Evolutionary conservation across 2,797 vertebrate genomes (phyloP), one percentile per base, ranked within the genome.

Genomic region (Luscinia megarhynchos): DNA sequence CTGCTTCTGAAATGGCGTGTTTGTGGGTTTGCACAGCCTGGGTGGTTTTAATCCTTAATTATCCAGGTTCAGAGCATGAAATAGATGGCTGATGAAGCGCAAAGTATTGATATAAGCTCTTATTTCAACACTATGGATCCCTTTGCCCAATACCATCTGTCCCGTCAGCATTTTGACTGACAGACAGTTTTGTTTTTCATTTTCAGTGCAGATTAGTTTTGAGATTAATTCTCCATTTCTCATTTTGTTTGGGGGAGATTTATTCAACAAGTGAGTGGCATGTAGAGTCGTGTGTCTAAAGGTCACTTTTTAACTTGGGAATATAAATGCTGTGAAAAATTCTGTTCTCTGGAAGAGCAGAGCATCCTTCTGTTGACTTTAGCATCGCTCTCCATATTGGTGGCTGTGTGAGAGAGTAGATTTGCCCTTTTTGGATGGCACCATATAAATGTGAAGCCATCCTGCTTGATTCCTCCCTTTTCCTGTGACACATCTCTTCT

Each of bases 31-130:
- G 89, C 94, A 80, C 73, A 95, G 94, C 81, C 81, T 82, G 76
- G 83, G 53, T 89, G 85, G 75, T 68, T 90, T 51, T 95, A 98
- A 97, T 97, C 96, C 91, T 80, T 97, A 97, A 97, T 97, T 95
- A 96, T 90, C 90, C 93, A 87, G 92, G 89, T 97, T 94, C 90
- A 91, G 83, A 96, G 69, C 86, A 43, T 75, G 81, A 96, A 95
- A 73, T 96, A 84, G 96, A 86, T 96, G 97, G 90, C 84, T 97
- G 96, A 91, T 94, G 96, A 95, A 97, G 93, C 51, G n/a, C 87
- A 95, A 95, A 97, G 90, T 90, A 78, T 95, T 96, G 95, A 91
- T 96, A 94, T 93, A 97, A 96, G 96, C 94, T 96, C 76, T 94
- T 94, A 89, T 87, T 97, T 97, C 88, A 86, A 96, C 76, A 81